phyloP scores from a whole-genome alignment of 2,888 invertebrate genomes.

The Drosophila acutilabella region DNA sequence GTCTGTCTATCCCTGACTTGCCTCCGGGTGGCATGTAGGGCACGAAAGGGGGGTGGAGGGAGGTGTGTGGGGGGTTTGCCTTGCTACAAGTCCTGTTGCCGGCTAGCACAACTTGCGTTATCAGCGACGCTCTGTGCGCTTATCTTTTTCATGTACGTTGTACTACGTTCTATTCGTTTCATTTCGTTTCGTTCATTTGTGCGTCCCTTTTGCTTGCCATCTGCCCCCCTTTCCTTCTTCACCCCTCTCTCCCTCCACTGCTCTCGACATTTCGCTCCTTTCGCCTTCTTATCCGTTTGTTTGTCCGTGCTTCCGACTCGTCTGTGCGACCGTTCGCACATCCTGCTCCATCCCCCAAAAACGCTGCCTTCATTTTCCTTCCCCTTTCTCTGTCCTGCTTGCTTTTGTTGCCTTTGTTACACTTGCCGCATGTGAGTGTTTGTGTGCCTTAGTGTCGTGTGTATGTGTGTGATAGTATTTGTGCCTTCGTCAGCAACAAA shows the following conservation, averaged over 20 bases:
- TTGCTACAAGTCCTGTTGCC: conserved; percentile 25
- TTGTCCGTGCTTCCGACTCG: conserved; percentile 78
- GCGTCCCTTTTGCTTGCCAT: conserved; percentile 31
- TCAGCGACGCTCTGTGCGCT: conserved; percentile 74
- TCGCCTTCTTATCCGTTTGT: conserved; percentile 77
- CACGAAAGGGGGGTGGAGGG: neutral
- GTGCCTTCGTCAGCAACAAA: conserved; percentile 61
- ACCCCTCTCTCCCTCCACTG: conserved; percentile 7
- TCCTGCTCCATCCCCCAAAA: conserved; percentile 60
- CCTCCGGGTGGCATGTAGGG: conserved; percentile 32
- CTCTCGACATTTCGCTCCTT: conserved; percentile 23
- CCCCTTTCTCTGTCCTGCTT: neutral
- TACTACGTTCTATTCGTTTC: conserved; percentile 54
- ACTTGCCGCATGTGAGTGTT: conserved; percentile 11
- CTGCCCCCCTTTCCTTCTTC: no score
- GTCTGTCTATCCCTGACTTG: conserved; percentile 31
- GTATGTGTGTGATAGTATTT: conserved; percentile 44
- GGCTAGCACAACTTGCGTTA: conserved; percentile 65
- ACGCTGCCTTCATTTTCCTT: conserved; percentile 6
- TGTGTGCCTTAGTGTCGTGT: conserved; percentile 11
- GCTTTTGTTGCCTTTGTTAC: conserved; percentile 23
- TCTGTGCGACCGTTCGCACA: conserved; percentile 80
- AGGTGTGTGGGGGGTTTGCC: neutral
- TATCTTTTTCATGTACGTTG: conserved; percentile 76
- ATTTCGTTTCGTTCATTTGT: conserved; percentile 31